Percentiles rank a stretch among this genome's conserved stretches.
phyloP scores from a whole-genome alignment of 2,797 vertebrate genomes.

The Strix occidentalis region DNA sequence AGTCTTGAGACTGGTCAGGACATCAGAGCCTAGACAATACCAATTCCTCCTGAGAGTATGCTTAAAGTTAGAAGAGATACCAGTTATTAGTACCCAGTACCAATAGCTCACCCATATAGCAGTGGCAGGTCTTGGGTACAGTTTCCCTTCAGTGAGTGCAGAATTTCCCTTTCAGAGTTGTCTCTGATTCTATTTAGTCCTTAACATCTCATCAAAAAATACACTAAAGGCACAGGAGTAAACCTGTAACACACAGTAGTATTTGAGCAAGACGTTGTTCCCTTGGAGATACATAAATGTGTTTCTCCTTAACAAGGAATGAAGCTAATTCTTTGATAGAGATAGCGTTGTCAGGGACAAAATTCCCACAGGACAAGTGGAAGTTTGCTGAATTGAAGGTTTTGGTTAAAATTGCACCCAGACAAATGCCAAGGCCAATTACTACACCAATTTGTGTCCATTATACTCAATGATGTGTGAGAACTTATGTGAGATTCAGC shows the following conservation, averaged over 20 bases:
- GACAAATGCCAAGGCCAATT: neutral
- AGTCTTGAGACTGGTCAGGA: neutral
- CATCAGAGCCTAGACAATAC: neutral
- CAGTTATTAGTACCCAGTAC: neutral
- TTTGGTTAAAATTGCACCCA: neutral
- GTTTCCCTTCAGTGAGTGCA: neutral
- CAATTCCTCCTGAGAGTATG: neutral
- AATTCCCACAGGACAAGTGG: neutral
- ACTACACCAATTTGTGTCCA: neutral
- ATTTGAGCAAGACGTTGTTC: neutral
- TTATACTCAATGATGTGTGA: neutral
- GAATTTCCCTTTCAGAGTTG: neutral
- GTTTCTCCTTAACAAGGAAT: neutral
- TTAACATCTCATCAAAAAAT: neutral
- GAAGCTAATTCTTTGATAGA: neutral
- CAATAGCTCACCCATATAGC: neutral
- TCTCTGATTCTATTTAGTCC: neutral
- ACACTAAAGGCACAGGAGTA: accelerated
- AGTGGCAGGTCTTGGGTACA: accelerated
- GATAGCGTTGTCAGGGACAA: neutral
- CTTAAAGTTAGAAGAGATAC: neutral
- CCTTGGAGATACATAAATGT: neutral
- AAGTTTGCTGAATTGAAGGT: neutral
- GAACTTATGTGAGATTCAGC: neutral
- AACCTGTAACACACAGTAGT: accelerated